Evolutionary conservation across 2,113 vertebrate species (phyloP).

Genomic region (Perca flavescens): DNA sequence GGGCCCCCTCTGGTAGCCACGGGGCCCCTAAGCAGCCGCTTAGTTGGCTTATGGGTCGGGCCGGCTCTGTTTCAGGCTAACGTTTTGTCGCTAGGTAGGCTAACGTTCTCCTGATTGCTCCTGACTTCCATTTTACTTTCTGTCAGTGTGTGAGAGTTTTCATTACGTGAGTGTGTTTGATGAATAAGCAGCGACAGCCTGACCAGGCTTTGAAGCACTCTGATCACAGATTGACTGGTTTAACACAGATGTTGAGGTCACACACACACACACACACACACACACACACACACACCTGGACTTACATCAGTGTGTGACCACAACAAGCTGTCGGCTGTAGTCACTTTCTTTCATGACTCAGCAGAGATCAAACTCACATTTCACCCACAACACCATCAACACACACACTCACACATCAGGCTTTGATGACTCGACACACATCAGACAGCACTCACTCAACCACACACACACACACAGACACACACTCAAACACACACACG

Average conservation of each 20-base stretch:
- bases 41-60: too few relatives aligned
- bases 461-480: constrained; percentile 1
- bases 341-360: constrained; percentile 57
- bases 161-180: constrained; percentile 2
- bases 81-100: too few relatives aligned
- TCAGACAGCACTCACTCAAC: neutral
- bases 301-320: constrained; percentile 44
- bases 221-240: too few relatives aligned
- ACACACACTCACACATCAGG: constrained; percentile 3
- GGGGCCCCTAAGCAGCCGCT: too few relatives aligned
- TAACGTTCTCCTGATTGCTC: too few relatives aligned
- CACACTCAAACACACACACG: constrained; percentile 25
- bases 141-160: neutral
- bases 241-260: too few relatives aligned
- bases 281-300: constrained; percentile 34
- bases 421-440: too few relatives aligned
- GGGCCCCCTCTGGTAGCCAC: too few relatives aligned
- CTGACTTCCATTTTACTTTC: too few relatives aligned
- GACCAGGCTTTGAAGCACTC: neutral
- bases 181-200: constrained; percentile 20
- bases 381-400: too few relatives aligned
- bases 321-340: constrained; percentile 37
- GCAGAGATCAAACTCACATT: constrained; percentile 41
- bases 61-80: too few relatives aligned
- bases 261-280: too few relatives aligned